Base-by-base conservation (phyloP, 2,888 invertebrate genomes). In the Rotaria magnacalcarata region DNA sequence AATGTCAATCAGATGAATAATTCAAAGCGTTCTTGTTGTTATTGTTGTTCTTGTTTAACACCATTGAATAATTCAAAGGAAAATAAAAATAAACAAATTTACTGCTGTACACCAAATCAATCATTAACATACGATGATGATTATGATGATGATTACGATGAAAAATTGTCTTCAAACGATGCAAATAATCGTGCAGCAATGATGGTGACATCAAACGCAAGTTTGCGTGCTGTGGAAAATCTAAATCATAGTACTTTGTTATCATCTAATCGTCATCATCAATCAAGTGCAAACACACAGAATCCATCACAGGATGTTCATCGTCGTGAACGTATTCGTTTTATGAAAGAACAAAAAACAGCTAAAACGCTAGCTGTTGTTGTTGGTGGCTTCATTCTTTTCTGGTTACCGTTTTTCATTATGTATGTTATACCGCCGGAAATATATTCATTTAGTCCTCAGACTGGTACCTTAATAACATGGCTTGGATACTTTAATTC, bases 401-500 rank as follows among this genome's bases (percentile, higher is more conserved):
- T 95, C 89, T 96, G 96, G 96, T 90, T 95, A 54, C 95, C 95
- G 0, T 96, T 96, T 91, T 96, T 95, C 91, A 92, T 95, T 10
- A 94, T 94, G 88, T 96, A 96, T 89, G 91, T 96, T 19, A 92
- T 95, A 1, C 94, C 94, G 5, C 95, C 95, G 8, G 50, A 75
- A 10, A 24, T 6, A 4, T 24, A 47, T 24, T 27, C 41, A 95
- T 95, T 89, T 93, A 95, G 85, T 93, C 93, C 0, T 93, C 93
- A 87, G 92, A 92, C 60, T 84, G 87, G 89, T 75, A 88, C 89
- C 19, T 93, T 94, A 86, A 91, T 95, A 85, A 95, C 95, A 1
- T 96, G 95, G 95, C 92, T 96, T 74, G 96, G 93, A 91, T 96
- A 95, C 95, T 94, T 95, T 89, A 96, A 95, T 90, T 95, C 95